These are phyloP conservation scores for Papilio dardanus DNA, from an alignment of 1,140 invertebrate species.

Conservation along the genomic window DNA sequence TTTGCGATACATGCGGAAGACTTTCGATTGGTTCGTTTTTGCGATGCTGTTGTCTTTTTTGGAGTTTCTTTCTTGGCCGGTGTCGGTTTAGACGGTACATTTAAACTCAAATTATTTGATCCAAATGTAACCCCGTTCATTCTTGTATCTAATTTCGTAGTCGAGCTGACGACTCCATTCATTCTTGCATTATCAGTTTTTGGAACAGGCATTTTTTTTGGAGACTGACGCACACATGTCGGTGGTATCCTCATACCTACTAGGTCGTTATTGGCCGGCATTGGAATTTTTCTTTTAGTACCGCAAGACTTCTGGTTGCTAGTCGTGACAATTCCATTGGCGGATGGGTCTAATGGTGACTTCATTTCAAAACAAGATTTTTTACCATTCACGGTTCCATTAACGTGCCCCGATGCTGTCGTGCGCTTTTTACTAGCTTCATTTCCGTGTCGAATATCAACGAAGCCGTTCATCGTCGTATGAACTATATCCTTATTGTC, in stretches of 20 bases:
- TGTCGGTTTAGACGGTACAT: slow-evolving; percentile 53
- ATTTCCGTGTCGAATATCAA: slow-evolving; percentile 58
- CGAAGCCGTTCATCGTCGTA: slow-evolving; percentile 67
- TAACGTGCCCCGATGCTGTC: slow-evolving; percentile 48
- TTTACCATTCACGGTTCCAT: slow-evolving; percentile 63
- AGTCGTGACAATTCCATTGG: slow-evolving; percentile 52
- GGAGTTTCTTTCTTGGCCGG: slow-evolving; percentile 60
- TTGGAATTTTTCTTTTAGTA: slow-evolving; percentile 62
- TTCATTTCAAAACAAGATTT: slow-evolving; percentile 55
- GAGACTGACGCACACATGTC: slow-evolving; percentile 52
- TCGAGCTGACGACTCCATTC: slow-evolving; percentile 70
- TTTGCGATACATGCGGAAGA: slow-evolving; percentile 78
- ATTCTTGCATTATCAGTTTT: slow-evolving; percentile 60
- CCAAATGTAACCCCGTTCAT: slow-evolving; percentile 77
- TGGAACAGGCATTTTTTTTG: slow-evolving; percentile 54
- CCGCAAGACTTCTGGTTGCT: slow-evolving; percentile 50
- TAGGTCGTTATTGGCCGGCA: slow-evolving; percentile 58
- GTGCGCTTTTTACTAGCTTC: slow-evolving; percentile 62
- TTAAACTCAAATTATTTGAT: slow-evolving; percentile 73
- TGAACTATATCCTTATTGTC: slow-evolving; percentile 58
- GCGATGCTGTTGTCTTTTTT: slow-evolving; percentile 56
- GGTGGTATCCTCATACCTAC: slow-evolving; percentile 59
- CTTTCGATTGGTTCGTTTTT: slow-evolving; percentile 74
- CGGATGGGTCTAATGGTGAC: slow-evolving; percentile 66
- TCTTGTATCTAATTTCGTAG: slow-evolving; percentile 73